Evolutionary conservation across 2,888 invertebrate species (phyloP), one percentile per base, ranked within the genome.

Genomic region (Lypha dubia): DNA sequence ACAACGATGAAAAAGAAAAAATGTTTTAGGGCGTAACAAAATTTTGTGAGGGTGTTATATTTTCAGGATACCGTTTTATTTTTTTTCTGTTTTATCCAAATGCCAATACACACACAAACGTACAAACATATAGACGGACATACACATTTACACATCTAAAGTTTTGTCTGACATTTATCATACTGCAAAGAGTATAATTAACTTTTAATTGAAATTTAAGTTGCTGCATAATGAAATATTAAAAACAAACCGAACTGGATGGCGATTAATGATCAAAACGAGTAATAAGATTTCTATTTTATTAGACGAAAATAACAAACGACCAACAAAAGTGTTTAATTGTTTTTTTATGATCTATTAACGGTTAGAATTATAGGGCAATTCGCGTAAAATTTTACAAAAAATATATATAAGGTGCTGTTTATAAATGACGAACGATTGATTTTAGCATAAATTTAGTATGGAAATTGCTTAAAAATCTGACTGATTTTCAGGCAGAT

Each of bases 171-270:
- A 35, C 22, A 79, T 62, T 63, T 71, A 53, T 70, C 44, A 79
- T 1, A 63, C 13, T 32, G 38, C 35, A 62, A 70, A 13, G 5
- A 62, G 15, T 62, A 13, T 68, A 68, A 76, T 76, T 60, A 76
- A 58, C 28, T 28, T 28, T 28, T 28, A 70, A 71, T 63, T 70
- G 53, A 53, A 70, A 63, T 70, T 35, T 44, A 70, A 79, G 22
- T 70, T 70, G 76, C 51, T 77, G n/a, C 28, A 51, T 60, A 70
- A 38, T 49, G 24, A 46, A 24, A 65, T 58, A 67, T 58, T 76
- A 38, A 49, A 24, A 24, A 28, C 15, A 20, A 32, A 20, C n/a
- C n/a, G n/a, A n/a, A n/a, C n/a, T n/a, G n/a, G n/a, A n/a, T n/a
- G n/a, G n/a, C n/a, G n/a, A n/a, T n/a, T 44, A 67, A 53, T 46